Evolutionary conservation across 1,140 invertebrate genomes (phyloP).

Genomic region (Hypsibius dujardini): DNA sequence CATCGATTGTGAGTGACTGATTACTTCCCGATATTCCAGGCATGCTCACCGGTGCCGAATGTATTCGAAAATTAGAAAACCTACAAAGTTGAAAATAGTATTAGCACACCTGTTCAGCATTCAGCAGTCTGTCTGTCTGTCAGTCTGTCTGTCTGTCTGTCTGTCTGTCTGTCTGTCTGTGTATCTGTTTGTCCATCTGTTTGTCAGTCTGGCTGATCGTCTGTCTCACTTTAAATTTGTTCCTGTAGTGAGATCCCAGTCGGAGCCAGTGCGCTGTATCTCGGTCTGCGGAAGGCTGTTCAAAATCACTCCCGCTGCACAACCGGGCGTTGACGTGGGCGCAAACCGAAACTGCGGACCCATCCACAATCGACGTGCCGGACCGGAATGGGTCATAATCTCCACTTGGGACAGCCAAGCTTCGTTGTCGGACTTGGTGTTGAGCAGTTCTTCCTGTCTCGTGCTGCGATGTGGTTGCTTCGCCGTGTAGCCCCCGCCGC

Average conservation of each 20-base stretch:
- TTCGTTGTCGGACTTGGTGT: constrained; percentile 37
- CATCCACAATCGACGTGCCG: constrained; percentile 87
- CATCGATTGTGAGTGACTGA: constrained; percentile 56
- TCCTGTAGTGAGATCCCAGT: constrained; percentile 32
- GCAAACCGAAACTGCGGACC: constrained; percentile 94
- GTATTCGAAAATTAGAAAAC: constrained; percentile 22
- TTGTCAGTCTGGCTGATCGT: no score
- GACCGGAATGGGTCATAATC: constrained; percentile 86
- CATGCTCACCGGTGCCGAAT: constrained; percentile 59
- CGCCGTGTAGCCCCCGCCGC: not conserved
- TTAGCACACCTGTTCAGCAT: no score
- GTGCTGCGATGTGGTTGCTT: not conserved
- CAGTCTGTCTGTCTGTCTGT: no score
- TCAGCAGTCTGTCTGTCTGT: no score
- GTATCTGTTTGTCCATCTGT: no score
- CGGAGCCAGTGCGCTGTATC: constrained; percentile 24
- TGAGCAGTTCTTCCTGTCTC: not conserved
- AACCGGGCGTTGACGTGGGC: constrained; percentile 48
- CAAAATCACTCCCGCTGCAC: constrained; percentile 39
- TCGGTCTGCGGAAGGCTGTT: constrained; percentile 31
- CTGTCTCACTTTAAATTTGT: constrained; percentile 28
- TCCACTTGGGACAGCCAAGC: constrained; percentile 74
- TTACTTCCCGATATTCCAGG: constrained; percentile 41
- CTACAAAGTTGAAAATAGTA: not conserved
- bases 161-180: no score